Evolutionary conservation across 2,797 vertebrate genomes (phyloP).

Genomic region (Rhodeus uyekii): DNA sequence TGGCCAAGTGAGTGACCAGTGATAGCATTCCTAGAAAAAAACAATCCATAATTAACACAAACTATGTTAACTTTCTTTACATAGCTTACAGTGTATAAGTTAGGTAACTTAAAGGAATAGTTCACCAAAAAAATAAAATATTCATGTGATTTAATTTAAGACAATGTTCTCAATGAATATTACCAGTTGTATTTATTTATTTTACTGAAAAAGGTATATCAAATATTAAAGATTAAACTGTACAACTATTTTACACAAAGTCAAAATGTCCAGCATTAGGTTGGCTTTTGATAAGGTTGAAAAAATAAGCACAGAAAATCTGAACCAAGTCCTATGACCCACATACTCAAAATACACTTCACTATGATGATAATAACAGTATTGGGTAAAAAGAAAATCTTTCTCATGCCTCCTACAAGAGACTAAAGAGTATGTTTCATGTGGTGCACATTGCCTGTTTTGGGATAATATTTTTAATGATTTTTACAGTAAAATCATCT

Average conservation of each 20-base stretch:
- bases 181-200: no score
- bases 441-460: no score
- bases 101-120: background rate
- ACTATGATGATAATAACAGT: background rate
- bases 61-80: background rate
- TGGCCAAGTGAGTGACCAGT: conserved; percentile 85
- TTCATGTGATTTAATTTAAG: no score
- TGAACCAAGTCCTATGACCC: background rate
- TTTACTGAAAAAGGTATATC: no score
- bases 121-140: background rate
- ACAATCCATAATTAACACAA: background rate
- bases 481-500: background rate
- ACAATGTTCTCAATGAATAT: no score
- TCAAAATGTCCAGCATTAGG: background rate
- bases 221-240: no score
- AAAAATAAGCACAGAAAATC: no score
- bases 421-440: background rate
- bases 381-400: no score
- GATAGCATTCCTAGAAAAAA: background rate
- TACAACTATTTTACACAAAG: no score
- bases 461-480: no score
- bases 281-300: no score
- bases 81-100: background rate
- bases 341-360: background rate
- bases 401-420: background rate